Evolutionary conservation across 1,140 invertebrate species (phyloP), one percentile per base, ranked within the genome.

Genomic region (Thaumatotibia leucotreta): DNA sequence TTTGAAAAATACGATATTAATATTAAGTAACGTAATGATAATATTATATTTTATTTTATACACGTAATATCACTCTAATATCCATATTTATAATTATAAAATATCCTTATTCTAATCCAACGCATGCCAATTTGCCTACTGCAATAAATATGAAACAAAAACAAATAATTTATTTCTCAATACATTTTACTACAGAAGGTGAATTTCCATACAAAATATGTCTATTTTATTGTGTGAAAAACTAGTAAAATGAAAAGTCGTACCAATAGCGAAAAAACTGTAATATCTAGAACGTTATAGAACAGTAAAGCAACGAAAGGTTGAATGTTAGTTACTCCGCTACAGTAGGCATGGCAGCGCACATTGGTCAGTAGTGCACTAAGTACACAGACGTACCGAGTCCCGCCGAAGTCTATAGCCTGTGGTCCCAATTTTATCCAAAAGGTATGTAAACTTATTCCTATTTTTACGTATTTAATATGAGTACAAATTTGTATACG

Each of bases 11-110:
- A n/a, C n/a, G 5, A 24, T 27, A 52, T 29, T 27, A 27, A 58
- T 58, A 58, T 58, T 58, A 58, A 58, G 52, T 58, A 58, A 58
- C 52, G 52, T 58, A 31, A 77, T 29, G 54, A 73, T 71, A 71
- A 80, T 75, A 75, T 77, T 76, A 80, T 76, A 74, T 76, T 77
- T n/a, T n/a, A n/a, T n/a, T n/a, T 61, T 62, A 32, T 81, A 83
- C 73, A 80, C 72, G 68, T 80, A 82, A 83, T 83, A 83, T 83
- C 79, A 83, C 54, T 61, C 81, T 80, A 73, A 71, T 75, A 79
- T 76, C 65, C 54, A 73, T 75, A 58, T 14, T 58, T 58, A 27
- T 45, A 45, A 74, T 33, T 20, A 45, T 45, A 45, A 17, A 76
- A 73, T 69, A 76, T 66, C 71, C 27, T 64, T 76, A 71, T 73